Conservation (phyloP, 2,113 vertebrate species). For the Neopipo cinnamomea region DNA sequence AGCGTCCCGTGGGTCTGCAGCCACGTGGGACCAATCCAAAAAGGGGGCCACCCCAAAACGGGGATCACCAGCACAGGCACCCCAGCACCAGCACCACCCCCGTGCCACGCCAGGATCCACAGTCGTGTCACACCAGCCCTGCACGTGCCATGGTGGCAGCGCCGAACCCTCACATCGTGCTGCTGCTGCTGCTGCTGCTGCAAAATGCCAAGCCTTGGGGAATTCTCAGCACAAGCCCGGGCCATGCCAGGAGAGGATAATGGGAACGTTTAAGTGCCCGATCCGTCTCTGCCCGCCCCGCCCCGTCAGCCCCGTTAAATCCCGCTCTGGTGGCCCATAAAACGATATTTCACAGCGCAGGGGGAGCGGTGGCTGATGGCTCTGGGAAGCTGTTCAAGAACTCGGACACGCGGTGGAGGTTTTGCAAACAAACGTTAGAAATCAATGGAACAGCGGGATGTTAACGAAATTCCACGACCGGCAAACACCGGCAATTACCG, state of each 20-base stretch:
- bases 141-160: accelerated
- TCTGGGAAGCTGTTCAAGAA: conserved; percentile 38
- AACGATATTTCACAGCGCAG: neutral
- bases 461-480: neutral
- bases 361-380: neutral
- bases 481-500: neutral
- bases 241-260: conserved; percentile 47
- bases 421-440: conserved; percentile 51
- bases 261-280: conserved; percentile 36
- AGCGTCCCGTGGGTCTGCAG: neutral
- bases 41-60: neutral
- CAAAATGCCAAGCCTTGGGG: neutral
- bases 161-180: neutral
- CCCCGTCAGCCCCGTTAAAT: conserved; percentile 45
- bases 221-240: neutral
- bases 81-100: too few relatives aligned
- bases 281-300: conserved; percentile 23
- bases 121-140: accelerated
- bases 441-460: conserved; percentile 23
- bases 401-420: neutral
- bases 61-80: neutral
- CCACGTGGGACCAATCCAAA: neutral
- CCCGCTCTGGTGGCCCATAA: conserved; percentile 9
- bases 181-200: neutral
- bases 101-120: accelerated